phyloP scores from a whole-genome alignment of 2,113 vertebrate genomes.

The Strigops habroptila region DNA sequence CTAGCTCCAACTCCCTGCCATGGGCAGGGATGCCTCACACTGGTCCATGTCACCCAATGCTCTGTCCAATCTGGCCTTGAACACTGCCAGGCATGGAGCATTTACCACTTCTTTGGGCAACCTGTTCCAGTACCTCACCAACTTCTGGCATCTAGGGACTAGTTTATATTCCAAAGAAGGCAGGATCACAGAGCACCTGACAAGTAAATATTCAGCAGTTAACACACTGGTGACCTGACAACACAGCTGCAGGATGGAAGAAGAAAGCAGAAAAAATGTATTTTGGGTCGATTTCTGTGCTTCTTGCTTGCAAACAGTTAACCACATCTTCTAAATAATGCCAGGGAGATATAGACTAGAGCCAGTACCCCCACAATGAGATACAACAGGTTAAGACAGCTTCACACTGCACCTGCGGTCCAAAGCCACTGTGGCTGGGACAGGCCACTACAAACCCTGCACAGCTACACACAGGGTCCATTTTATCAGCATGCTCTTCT shows the following conservation, averaged over 20 bases:
- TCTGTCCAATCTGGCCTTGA: not conserved
- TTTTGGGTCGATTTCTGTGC: not conserved
- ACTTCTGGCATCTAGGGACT: not conserved
- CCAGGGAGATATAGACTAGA: not conserved
- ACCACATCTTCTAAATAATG: not conserved
- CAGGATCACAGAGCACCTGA: not conserved
- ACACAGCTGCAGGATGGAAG: not conserved
- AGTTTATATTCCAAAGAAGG: not conserved
- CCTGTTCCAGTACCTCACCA: not conserved
- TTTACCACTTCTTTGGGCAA: not conserved
- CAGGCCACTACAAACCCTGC: not conserved
- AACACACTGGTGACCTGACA: not conserved
- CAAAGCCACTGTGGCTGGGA: not conserved
- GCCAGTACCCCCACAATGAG: not conserved
- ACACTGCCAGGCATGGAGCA: not conserved
- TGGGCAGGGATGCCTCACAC: not conserved
- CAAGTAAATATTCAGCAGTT: not conserved
- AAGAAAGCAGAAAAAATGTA: not conserved
- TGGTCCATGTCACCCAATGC: not conserved
- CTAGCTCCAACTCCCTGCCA: not conserved
- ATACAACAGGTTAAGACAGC: not conserved
- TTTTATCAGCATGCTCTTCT: not conserved
- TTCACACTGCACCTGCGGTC: not conserved
- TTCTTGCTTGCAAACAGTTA: not conserved
- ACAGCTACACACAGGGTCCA: fast-evolving